Percentiles rank a stretch among this genome's conserved stretches.
Evolutionary conservation across 64 coral and sea anemone species (phyloP).

Genomic region (Montipora foliosa): DNA sequence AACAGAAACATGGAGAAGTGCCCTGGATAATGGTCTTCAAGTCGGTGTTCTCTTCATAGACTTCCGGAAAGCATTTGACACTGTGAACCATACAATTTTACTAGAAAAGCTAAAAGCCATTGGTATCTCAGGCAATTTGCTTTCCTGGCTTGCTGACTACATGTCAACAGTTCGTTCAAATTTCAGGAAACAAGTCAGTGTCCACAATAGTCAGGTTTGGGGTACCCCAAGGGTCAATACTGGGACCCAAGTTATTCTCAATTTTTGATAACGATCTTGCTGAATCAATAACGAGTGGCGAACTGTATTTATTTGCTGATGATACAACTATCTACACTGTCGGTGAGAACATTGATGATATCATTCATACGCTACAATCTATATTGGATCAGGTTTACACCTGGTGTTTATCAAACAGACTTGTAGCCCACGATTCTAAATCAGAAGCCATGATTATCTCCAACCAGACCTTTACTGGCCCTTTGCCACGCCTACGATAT

Average conservation of each 20-base stretch:
- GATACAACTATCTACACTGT: conserved; percentile 24
- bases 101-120: conserved; percentile 42
- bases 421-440: too few species aligned
- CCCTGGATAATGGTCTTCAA: conserved; percentile 21
- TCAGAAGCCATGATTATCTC: too few species aligned
- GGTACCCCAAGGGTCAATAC: not conserved
- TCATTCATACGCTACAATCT: not conserved
- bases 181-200: not conserved
- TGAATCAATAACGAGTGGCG: conserved; percentile 10
- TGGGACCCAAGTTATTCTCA: not conserved
- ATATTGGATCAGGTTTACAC: not conserved
- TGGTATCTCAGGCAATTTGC: conserved; percentile 23
- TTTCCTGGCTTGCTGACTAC: not conserved
- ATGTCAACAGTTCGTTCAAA: conserved; percentile 6
- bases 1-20: not conserved
- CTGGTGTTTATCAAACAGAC: too few species aligned
- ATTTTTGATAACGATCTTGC: conserved; percentile 5
- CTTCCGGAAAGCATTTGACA: conserved; percentile 27
- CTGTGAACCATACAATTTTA: conserved; percentile 33
- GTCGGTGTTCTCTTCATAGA: conserved; percentile 35
- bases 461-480: too few species aligned
- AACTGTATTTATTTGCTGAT: conserved; percentile 18
- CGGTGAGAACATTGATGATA: not conserved
- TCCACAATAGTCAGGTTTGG: not conserved
- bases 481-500: too few species aligned